phyloP scores from a whole-genome alignment of 2,888 invertebrate species.

The Acleris literana region DNA sequence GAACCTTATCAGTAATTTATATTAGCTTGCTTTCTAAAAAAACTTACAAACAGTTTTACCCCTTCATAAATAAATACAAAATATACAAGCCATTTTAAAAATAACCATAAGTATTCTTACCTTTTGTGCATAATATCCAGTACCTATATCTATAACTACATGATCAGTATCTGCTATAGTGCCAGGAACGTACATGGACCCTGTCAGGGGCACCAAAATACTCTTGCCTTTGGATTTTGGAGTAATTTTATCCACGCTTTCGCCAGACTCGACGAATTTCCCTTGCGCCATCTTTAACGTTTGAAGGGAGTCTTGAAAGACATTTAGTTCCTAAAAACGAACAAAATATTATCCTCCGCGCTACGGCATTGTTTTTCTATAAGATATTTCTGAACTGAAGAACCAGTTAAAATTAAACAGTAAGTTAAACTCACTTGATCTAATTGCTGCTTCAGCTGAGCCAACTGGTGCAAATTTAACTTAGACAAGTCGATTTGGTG shows the following conservation, averaged over 20 bases:
- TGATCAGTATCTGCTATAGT: constrained; percentile 91
- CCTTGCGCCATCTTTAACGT: constrained; percentile 94
- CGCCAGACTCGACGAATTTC: constrained; percentile 94
- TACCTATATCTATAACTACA: constrained; percentile 97
- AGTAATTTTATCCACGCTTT: constrained; percentile 91
- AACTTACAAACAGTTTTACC: too few relatives aligned
- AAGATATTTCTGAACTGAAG: neutral
- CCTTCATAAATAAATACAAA: too few relatives aligned
- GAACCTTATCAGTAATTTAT: too few relatives aligned
- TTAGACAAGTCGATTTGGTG: constrained; percentile 92
- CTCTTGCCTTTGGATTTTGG: constrained; percentile 91
- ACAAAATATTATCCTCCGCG: constrained; percentile 5
- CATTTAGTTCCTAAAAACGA: constrained; percentile 88
- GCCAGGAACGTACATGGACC: constrained; percentile 99
- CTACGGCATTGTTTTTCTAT: neutral
- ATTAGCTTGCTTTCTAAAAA: too few relatives aligned
- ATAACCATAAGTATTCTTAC: constrained; percentile 67
- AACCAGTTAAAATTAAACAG: constrained; percentile 1
- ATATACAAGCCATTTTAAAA: neutral
- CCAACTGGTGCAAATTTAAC: constrained; percentile 91
- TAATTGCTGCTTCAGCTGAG: constrained; percentile 92
- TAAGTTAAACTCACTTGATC: constrained; percentile 86
- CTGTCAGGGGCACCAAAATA: constrained; percentile 96
- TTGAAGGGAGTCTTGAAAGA: constrained; percentile 95
- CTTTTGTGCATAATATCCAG: constrained; percentile 98